phyloP scores from a whole-genome alignment of 2,113 vertebrate genomes.

The Trogon melanurus region DNA sequence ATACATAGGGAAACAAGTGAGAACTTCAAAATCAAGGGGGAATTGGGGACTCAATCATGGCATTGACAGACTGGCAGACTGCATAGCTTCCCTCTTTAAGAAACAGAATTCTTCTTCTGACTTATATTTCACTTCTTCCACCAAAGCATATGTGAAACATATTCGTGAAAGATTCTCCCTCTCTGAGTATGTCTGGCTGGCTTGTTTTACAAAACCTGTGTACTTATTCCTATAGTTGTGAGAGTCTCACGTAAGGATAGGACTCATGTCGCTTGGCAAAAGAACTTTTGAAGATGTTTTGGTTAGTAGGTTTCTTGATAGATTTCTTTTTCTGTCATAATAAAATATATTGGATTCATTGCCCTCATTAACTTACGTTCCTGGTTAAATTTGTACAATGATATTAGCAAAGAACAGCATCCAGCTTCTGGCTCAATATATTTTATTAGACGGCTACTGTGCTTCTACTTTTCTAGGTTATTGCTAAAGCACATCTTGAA shows the following conservation, averaged over 20 bases:
- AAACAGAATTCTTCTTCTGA: neutral
- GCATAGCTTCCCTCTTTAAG: neutral
- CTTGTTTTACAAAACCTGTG: neutral
- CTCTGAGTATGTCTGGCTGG: neutral
- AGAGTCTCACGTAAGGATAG: neutral
- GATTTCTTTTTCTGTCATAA: neutral
- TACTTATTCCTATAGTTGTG: neutral
- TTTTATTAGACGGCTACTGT: conserved; percentile 11
- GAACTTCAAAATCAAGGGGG: neutral
- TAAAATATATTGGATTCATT: neutral
- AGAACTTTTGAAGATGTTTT: neutral
- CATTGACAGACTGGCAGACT: neutral
- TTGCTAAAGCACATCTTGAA: neutral
- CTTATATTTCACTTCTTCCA: neutral
- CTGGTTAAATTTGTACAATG: conserved; percentile 41
- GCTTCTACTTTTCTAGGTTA: neutral
- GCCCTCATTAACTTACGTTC: conserved; percentile 25
- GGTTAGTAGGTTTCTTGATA: neutral
- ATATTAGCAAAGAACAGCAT: conserved; percentile 23
- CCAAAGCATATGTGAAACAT: neutral
- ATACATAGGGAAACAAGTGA: neutral
- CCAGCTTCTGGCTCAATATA: neutral
- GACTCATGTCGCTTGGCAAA: neutral
- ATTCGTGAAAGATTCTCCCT: neutral
- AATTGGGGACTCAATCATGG: neutral